These are phyloP conservation scores for Mesochorus sp. DNA, from an alignment of 2,888 invertebrate genomes.

Conservation along the genomic window DNA sequence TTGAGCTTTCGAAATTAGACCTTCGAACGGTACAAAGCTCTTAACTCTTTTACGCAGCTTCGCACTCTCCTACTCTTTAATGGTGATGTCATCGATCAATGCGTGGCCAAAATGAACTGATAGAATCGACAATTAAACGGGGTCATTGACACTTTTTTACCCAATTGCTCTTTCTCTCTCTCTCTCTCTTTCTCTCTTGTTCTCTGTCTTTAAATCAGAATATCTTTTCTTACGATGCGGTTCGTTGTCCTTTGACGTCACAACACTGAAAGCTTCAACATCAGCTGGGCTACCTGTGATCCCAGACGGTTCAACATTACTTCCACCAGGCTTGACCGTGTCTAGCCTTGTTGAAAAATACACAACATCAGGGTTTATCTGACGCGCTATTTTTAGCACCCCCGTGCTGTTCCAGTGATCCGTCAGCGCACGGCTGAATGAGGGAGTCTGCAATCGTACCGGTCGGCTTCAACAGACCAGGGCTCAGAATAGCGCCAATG, in stretches of 20 bases:
- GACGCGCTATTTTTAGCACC: constrained; percentile 20
- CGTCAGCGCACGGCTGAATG: not conserved
- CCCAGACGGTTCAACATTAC: constrained; percentile 1
- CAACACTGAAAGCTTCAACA: constrained; percentile 14
- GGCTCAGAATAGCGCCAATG: not conserved
- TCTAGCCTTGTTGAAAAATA: constrained; percentile 20
- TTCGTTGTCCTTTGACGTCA: constrained; percentile 26
- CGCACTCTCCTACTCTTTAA: not conserved
- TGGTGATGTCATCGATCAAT: not conserved
- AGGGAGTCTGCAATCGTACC: not conserved
- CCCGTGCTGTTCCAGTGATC: not conserved
- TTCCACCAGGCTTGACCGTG: not conserved
- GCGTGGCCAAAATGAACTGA: not conserved
- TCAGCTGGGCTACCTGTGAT: constrained; percentile 2
- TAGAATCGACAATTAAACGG: constrained; percentile 35
- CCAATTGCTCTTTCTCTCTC: not conserved
- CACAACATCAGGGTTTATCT: not conserved
- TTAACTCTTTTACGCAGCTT: not conserved
- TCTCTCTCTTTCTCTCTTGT: not conserved
- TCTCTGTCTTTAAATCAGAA: not conserved
- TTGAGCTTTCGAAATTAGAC: constrained; percentile 53
- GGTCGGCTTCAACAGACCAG: not conserved
- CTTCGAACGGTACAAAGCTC: constrained; percentile 50
- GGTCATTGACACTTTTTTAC: not conserved
- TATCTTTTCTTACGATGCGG: not conserved